phyloP scores from a whole-genome alignment of 1,140 invertebrate species.

The Cydia splendana region DNA sequence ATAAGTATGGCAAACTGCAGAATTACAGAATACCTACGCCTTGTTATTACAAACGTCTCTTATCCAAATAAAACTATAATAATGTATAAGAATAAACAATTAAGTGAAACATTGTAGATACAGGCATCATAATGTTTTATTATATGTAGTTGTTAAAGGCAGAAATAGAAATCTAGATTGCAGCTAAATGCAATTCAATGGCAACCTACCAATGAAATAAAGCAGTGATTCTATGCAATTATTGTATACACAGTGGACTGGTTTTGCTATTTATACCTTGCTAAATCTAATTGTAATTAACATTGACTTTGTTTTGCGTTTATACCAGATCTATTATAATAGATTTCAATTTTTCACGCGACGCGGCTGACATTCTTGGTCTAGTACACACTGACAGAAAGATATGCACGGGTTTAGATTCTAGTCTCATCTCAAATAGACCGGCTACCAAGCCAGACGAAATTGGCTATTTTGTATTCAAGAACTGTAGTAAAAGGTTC shows the following conservation, averaged over 20 bases:
- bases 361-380: too few species aligned
- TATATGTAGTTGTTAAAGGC: neutral
- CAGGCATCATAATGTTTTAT: neutral
- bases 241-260: neutral
- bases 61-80: neutral
- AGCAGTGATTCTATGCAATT: neutral
- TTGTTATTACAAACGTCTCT: too few species aligned
- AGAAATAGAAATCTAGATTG: neutral
- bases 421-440: too few species aligned
- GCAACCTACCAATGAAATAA: neutral
- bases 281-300: too few species aligned
- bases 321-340: too few species aligned
- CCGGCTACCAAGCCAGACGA: too few species aligned
- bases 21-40: neutral
- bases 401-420: too few species aligned
- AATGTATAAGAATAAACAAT: neutral
- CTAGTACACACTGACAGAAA: too few species aligned
- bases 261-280: neutral
- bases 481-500: too few species aligned
- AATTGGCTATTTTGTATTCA: too few species aligned
- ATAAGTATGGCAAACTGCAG: neutral
- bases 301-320: too few species aligned
- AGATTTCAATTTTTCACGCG: too few species aligned
- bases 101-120: neutral
- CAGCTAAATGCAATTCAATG: neutral